Evolutionary conservation across 2,888 invertebrate genomes (phyloP), one percentile per base, ranked within the genome.

Genomic region (Adineta ricciae): DNA sequence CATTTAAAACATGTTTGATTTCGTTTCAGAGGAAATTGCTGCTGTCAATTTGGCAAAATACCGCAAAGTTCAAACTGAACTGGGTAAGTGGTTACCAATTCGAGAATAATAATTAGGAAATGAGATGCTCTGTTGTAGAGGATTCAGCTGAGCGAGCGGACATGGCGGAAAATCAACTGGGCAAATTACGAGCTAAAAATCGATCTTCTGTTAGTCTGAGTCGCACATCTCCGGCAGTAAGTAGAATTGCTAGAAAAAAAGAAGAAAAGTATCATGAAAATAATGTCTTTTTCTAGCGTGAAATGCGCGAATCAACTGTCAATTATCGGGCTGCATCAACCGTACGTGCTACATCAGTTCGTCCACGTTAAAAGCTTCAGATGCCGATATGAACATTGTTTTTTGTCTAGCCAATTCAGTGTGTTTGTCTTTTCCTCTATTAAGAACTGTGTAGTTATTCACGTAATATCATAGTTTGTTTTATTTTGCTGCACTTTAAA

Each of bases 21-120:
- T 83, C 11, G 24, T 49, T 49, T n/a, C 98, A 90, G 90, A 92
- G 88, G 91, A 91, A 87, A 89, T 92, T 85, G 92, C 92, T 86
- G 91, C 91, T 87, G 88, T 91, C 84, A 92, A 92, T 89, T 89
- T 92, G 87, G 91, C 90, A 87, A 92, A 92, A 88, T 92, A 90
- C 90, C 90, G 91, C 87, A 92, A 92, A 88, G 89, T 91, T 49
- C 91, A 91, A 88, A 90, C 90, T 87, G 91, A 91, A 87, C 88
- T 92, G 21, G 78, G 78, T 78, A 78, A 41, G 21, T 46, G 46
- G 46, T 8, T 46, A 46, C n/a, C n/a, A n/a, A n/a, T n/a, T 46
- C 11, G 46, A 5, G 46, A 46, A 46, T 46, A 46, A 46, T 46
- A 46, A 46, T 11, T 8, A 46, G 11, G 11, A 46, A 46, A 46